Evolutionary conservation across 2,888 invertebrate species (phyloP).

Genomic region (Bembecia ichneumoniformis): DNA sequence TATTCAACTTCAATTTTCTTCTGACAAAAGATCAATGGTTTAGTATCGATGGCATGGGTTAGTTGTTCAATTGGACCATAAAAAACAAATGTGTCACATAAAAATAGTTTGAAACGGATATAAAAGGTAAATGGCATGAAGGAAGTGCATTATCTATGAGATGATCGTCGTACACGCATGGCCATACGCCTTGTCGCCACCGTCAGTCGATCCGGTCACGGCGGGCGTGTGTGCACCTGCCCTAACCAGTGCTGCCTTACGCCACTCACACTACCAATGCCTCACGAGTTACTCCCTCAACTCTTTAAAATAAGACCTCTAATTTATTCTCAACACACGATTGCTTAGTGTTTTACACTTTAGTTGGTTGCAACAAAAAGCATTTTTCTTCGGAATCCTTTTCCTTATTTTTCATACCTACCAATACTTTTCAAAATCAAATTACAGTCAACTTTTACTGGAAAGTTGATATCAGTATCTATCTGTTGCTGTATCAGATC

Average conservation of each 20-base stretch:
- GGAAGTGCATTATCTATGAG: constrained; percentile 20
- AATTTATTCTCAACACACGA: neutral
- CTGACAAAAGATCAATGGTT: too few species aligned
- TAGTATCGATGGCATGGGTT: too few species aligned
- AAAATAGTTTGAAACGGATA: constrained; percentile 30
- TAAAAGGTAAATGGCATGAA: constrained; percentile 28
- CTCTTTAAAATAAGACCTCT: neutral
- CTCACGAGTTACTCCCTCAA: neutral
- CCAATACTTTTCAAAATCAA: too few species aligned
- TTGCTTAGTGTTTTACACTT: too few species aligned
- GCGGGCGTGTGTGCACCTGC: constrained; percentile 37
- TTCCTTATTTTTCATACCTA: neutral
- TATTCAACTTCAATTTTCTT: too few species aligned
- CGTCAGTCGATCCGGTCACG: constrained; percentile 15
- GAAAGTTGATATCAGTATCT: too few species aligned
- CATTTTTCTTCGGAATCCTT: neutral
- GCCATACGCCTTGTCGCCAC: constrained; percentile 13
- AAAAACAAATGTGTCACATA: constrained; percentile 37
- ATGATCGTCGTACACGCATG: constrained; percentile 15
- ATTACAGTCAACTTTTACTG: too few species aligned
- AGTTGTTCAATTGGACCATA: too few species aligned
- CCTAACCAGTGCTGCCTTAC: constrained; percentile 15
- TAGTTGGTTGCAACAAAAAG: neutral
- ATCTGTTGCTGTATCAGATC: too few species aligned
- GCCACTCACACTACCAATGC: neutral